These are phyloP conservation scores for Amitus sp. DNA, from an alignment of 2,888 invertebrate genomes.

Conservation along the genomic window DNA sequence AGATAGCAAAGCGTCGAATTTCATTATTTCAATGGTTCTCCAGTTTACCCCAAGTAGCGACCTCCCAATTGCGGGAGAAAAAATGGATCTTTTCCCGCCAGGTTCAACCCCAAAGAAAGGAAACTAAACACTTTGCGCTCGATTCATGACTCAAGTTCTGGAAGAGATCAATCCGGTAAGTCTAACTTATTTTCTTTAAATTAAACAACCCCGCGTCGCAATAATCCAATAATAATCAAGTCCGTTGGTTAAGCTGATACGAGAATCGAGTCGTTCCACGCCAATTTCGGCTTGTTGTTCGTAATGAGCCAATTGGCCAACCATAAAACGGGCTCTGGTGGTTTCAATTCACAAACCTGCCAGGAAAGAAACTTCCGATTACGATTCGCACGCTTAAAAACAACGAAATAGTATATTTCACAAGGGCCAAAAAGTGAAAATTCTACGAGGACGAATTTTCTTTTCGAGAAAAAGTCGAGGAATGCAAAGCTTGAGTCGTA, in stretches of 20 bases:
- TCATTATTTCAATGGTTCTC: too few relatives aligned
- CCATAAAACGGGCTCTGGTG: constrained; percentile 81
- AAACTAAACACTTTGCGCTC: constrained; percentile 31
- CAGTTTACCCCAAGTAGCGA: too few relatives aligned
- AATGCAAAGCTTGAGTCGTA: too few relatives aligned
- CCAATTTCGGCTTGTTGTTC: constrained; percentile 74
- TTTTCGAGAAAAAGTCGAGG: too few relatives aligned
- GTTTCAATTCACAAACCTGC: constrained; percentile 76
- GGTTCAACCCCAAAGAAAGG: constrained; percentile 45
- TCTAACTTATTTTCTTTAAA: constrained; percentile 1
- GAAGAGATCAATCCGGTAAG: constrained; percentile 25
- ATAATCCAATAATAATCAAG: constrained; percentile 1
- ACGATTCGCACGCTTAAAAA: neutral
- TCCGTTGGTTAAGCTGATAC: constrained; percentile 18
- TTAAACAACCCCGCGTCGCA: neutral
- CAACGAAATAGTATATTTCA: too few relatives aligned
- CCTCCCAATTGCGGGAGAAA: too few relatives aligned
- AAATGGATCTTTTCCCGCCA: too few relatives aligned
- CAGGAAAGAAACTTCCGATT: constrained; percentile 40
- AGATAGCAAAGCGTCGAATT: too few relatives aligned
- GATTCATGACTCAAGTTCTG: constrained; percentile 26
- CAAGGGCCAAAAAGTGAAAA: too few relatives aligned
- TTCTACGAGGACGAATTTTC: too few relatives aligned
- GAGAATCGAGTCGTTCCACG: constrained; percentile 23
- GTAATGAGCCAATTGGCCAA: constrained; percentile 79